phyloP scores from a whole-genome alignment of 2,113 vertebrate genomes.

The Oryzias javanicus region DNA sequence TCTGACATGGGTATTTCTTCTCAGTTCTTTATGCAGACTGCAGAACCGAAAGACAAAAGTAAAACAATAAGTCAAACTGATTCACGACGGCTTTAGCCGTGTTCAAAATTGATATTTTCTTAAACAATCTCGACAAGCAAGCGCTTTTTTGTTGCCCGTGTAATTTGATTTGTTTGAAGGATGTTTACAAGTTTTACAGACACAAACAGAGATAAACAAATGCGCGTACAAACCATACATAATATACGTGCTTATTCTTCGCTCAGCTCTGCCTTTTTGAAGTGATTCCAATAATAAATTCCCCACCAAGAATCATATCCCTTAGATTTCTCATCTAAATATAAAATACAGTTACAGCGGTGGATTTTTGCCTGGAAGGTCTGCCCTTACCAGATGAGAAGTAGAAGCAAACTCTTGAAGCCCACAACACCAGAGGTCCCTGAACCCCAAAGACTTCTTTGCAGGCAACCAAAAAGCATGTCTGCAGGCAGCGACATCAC shows the following conservation, averaged over 20 bases:
- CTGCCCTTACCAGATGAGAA: constrained; percentile 40
- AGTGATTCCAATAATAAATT: constrained; percentile 4
- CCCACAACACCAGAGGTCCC: constrained; percentile 64
- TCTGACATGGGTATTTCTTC: constrained; percentile 36
- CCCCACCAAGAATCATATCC: constrained; percentile 5
- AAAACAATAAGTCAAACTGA: constrained; percentile 12
- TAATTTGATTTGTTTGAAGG: not conserved
- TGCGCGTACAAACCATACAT: not conserved
- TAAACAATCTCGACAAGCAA: not conserved
- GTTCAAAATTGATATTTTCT: constrained; percentile 2
- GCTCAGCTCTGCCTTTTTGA: not conserved
- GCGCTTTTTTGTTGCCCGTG: not conserved
- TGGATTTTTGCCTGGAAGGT: constrained; percentile 34
- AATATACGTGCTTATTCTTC: not conserved
- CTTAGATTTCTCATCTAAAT: constrained; percentile 9
- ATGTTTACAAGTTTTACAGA: not conserved
- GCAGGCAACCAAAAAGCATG: constrained; percentile 63
- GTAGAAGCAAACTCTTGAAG: constrained; percentile 39
- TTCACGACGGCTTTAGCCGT: not conserved
- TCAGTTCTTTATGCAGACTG: constrained; percentile 17
- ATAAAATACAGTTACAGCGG: constrained; percentile 16
- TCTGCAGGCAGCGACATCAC: constrained; percentile 67
- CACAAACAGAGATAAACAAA: not conserved
- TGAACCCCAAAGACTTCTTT: constrained; percentile 63
- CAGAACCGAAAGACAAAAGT: constrained; percentile 19